Percentiles rank a stretch among this genome's conserved stretches.
phyloP scores from a whole-genome alignment of 2,797 vertebrate species.

The Mycteria americana region DNA sequence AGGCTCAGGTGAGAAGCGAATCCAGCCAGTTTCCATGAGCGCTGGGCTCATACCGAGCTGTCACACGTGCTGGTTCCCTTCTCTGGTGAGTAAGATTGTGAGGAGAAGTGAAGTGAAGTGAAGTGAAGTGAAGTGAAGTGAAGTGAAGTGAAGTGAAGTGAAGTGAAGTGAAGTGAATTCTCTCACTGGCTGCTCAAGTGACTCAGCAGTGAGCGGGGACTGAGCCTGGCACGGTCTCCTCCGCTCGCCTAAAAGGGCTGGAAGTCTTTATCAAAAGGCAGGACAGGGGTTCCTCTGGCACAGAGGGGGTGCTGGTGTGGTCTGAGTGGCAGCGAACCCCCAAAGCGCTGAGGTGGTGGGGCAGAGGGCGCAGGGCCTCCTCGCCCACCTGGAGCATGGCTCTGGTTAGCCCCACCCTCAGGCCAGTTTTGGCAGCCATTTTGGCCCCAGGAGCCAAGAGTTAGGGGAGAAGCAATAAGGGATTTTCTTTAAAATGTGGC shows the following conservation, averaged over 20 bases:
- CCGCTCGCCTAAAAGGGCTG: accelerated
- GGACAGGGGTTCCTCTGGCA: not conserved
- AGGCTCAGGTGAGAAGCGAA: not conserved
- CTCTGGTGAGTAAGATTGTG: not conserved
- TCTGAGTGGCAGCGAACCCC: accelerated
- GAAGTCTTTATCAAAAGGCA: not conserved
- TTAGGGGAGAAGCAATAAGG: not conserved
- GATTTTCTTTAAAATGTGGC: not conserved
- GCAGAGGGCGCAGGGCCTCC: not conserved
- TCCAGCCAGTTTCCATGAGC: not conserved
- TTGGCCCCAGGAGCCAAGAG: not conserved
- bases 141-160: not conserved
- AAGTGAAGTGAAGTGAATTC: not conserved
- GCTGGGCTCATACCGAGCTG: not conserved
- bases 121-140: not conserved
- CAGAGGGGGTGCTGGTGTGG: not conserved
- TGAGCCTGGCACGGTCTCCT: accelerated
- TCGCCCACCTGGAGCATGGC: accelerated
- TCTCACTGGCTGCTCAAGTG: not conserved
- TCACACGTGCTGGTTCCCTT: not conserved
- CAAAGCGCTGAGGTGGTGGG: not conserved
- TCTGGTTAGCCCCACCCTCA: not conserved
- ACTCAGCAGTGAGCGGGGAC: accelerated
- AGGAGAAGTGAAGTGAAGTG: not conserved
- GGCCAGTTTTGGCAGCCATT: not conserved